A percentile compares a stretch with the other conserved stretches of the same genome.
Conservation (phyloP, 2,888 invertebrate genomes). For the Alcis repandata region DNA sequence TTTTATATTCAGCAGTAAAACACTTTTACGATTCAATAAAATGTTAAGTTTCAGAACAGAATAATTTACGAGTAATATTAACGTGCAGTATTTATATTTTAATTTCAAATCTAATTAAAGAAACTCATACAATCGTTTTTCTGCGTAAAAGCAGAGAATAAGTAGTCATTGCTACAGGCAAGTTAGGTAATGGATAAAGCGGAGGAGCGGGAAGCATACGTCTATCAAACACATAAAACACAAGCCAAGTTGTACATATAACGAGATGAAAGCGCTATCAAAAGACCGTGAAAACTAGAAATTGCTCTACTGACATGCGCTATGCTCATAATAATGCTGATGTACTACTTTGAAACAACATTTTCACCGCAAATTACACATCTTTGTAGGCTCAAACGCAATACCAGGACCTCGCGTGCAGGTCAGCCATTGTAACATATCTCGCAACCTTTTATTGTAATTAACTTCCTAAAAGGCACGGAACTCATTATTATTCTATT, state of each 20-base stretch:
- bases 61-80: not conserved
- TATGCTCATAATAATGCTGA: too few relatives aligned
- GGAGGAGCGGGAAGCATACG: not conserved
- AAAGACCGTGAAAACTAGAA: too few relatives aligned
- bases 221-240: too few relatives aligned
- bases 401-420: conserved; percentile 27
- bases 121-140: too few relatives aligned
- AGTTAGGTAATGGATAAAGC: not conserved
- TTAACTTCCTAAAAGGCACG: conserved; percentile 38
- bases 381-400: conserved; percentile 1
- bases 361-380: not conserved
- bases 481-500: conserved; percentile 45
- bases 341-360: not conserved
- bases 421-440: conserved; percentile 18
- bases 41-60: conserved; percentile 5
- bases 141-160: too few relatives aligned
- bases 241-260: too few relatives aligned
- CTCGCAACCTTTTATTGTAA: conserved; percentile 33
- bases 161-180: too few relatives aligned
- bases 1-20: conserved; percentile 22
- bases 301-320: too few relatives aligned
- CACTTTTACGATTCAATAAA: conserved; percentile 21
- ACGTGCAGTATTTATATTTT: not conserved
- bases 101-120: not conserved
- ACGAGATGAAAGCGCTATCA: too few relatives aligned